Base-by-base conservation (phyloP, 2,888 invertebrate species). In the Lottia gigantea region DNA sequence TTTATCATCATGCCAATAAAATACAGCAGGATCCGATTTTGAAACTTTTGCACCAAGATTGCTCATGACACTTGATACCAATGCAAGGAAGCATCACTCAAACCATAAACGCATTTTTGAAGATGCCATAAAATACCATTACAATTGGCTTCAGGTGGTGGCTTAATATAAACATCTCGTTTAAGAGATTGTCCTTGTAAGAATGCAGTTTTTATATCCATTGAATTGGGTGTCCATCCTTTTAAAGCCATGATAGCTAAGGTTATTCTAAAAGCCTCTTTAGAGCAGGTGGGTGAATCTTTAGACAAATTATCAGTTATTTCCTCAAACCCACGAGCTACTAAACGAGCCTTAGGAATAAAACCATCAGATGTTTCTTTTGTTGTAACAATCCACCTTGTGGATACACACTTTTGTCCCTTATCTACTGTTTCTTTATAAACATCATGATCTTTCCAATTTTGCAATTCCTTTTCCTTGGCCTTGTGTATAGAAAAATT, bases 261-360 rank as follows among this genome's bases (percentile, higher is more conserved):
- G n/a, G 66, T 46, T 62, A 63, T 64, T 46, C 25, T 47, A 23
- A 68, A 16, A 23, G 68, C 64, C 23, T 68, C 68, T 23, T 23
- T 15, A n/a, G 46, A 62, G 63, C 68, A 68, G 16, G 68, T 68
- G 63, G 68, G 63, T 8, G 64, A 68, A 63, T 68, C 63, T 49
- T 49, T 49, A 25, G 16, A 19, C 62, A 63, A n/a, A 46, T 63
- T 25, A 45, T 68, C 45, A 19, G 31, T 65, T 26, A 19, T 49
- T 55, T 70, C 70, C 31, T 70, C 70, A 70, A 70, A 70, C 16
- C 70, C 65, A 26, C 70, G n/a, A 25, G 65, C 70, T 31, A 70
- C 70, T 55, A 68, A 61, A 31, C 68, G 62, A 64, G 64, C 64
- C 25, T 68, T 68, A 15, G 62, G n/a, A 15, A 40, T 47, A 63